phyloP scores from a whole-genome alignment of 2,888 invertebrate genomes.

The Cephus sareptanus region DNA sequence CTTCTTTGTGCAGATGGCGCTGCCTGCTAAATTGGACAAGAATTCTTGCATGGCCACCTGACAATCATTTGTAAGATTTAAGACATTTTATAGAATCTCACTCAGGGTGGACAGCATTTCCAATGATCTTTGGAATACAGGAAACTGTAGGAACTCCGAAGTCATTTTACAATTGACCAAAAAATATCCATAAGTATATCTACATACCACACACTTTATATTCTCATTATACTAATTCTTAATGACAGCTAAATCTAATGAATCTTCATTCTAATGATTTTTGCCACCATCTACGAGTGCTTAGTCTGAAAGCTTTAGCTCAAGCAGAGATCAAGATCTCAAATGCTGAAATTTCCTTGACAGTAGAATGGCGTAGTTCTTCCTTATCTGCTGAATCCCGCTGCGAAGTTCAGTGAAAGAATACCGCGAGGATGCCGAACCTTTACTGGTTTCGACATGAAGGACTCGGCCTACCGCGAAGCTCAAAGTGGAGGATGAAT shows the following conservation, averaged over 20 bases:
- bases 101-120: background rate
- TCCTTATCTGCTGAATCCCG: background rate
- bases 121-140: background rate
- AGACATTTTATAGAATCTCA: background rate
- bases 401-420: background rate
- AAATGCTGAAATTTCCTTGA: background rate
- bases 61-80: background rate
- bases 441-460: background rate
- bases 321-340: background rate
- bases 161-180: background rate
- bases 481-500: constrained; percentile 29
- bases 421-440: background rate
- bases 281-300: background rate
- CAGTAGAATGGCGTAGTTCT: background rate
- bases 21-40: background rate
- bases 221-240: background rate
- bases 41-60: background rate
- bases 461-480: background rate
- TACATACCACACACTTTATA: background rate
- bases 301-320: background rate
- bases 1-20: background rate
- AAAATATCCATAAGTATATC: background rate
- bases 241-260: background rate
- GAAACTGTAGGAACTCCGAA: background rate
- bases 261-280: background rate